Conservation (phyloP, 2,797 vertebrate species). For the Phrynocephalus guinanensis region DNA sequence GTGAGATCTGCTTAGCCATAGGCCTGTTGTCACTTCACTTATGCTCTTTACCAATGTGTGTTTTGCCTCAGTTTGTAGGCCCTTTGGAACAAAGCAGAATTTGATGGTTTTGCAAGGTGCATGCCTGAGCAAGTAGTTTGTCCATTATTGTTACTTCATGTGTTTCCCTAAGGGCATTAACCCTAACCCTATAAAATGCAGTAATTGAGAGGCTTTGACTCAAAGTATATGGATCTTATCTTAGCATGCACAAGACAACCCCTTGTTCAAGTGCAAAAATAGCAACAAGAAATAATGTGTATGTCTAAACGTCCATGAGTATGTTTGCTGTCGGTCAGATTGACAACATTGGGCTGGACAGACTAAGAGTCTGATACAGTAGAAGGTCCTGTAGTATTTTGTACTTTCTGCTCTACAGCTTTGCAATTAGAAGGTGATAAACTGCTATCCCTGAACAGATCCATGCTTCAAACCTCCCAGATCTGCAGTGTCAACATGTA, state of each 20-base stretch:
- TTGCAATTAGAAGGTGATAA: too few species aligned
- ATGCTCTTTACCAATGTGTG: conserved; percentile 50
- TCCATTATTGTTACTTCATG: conserved; percentile 42
- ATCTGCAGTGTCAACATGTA: too few species aligned
- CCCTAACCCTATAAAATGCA: conserved; percentile 1
- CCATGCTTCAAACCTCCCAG: too few species aligned
- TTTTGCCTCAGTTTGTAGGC: conserved; percentile 10
- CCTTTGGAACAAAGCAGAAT: conserved; percentile 42
- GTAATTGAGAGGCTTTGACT: conserved; percentile 48
- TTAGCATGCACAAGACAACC: conserved; percentile 18
- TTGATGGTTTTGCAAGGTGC: conserved; percentile 57
- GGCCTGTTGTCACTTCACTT: conserved; percentile 49
- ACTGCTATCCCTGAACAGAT: too few species aligned
- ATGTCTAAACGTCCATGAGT: too few species aligned
- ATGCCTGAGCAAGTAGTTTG: conserved; percentile 50
- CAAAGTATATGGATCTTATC: conserved; percentile 11
- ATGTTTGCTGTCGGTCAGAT: too few species aligned
- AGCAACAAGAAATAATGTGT: conserved; percentile 10
- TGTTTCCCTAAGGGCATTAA: conserved; percentile 51
- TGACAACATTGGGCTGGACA: too few species aligned
- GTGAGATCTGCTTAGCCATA: conserved; percentile 49
- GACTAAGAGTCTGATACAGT: not conserved
- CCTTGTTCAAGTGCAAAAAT: not conserved
- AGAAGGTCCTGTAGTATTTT: too few species aligned
- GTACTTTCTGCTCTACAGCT: too few species aligned